These are phyloP conservation scores for Chymomyza procnemis DNA, from an alignment of 2,888 invertebrate species.

Conservation along the genomic window DNA sequence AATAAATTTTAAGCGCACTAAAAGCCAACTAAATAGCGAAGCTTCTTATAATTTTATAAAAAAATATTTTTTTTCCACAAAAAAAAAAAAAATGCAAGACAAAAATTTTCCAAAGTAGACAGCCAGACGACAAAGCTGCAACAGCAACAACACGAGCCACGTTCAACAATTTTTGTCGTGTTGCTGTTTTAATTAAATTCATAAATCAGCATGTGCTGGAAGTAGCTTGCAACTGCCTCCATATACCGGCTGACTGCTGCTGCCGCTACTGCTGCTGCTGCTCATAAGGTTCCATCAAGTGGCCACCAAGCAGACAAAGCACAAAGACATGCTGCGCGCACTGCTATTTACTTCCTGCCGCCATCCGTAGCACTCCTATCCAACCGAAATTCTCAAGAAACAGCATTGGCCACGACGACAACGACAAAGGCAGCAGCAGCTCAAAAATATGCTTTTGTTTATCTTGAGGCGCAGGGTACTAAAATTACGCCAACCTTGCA, in stretches of 20 bases:
- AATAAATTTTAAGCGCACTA: slow-evolving; percentile 53
- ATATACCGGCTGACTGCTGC: background rate
- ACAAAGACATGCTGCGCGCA: background rate
- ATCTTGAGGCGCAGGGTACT: slow-evolving; percentile 21
- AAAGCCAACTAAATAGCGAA: slow-evolving; percentile 11
- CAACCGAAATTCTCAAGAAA: slow-evolving; percentile 29
- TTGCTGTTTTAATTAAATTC: slow-evolving; percentile 70
- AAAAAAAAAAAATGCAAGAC: background rate
- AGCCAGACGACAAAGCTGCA: slow-evolving; percentile 15
- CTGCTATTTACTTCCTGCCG: background rate
- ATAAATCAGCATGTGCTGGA: slow-evolving; percentile 54
- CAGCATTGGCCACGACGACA: slow-evolving; percentile 16
- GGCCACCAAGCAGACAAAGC: slow-evolving; percentile 7
- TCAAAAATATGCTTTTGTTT: slow-evolving; percentile 26
- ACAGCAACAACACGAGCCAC: background rate
- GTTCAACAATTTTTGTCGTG: slow-evolving; percentile 48
- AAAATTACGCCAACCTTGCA: slow-evolving; percentile 54
- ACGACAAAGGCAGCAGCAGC: slow-evolving; percentile 5
- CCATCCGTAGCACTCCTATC: background rate
- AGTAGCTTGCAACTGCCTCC: background rate
- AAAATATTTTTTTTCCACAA: background rate
- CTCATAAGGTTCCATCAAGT: background rate
- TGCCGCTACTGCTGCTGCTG: too few species aligned
- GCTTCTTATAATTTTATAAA: background rate
- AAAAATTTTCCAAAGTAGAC: slow-evolving; percentile 24